phyloP scores from a whole-genome alignment of 2,797 vertebrate species.

The Chiroxiphia lanceolata region DNA sequence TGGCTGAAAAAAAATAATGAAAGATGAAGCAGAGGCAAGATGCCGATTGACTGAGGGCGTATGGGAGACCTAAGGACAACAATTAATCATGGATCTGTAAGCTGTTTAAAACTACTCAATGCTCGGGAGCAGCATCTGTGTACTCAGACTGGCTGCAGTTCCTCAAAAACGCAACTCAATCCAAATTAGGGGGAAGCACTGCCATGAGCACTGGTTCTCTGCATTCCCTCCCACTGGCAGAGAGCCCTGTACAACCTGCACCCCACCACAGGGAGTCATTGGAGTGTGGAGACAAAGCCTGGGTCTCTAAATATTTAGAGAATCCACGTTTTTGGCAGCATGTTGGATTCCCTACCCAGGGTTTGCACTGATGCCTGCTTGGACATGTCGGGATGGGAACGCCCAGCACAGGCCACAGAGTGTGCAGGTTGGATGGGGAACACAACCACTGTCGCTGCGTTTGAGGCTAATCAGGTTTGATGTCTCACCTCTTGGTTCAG shows the following conservation, averaged over 20 bases:
- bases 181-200: background rate
- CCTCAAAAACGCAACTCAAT: background rate
- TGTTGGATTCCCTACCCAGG: background rate
- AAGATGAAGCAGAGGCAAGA: background rate
- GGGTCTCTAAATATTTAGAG: constrained; percentile 17
- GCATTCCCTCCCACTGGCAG: fast-evolving
- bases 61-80: constrained; percentile 19
- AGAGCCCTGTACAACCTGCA: background rate
- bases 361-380: constrained; percentile 62
- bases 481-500: constrained; percentile 91
- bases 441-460: constrained; percentile 75
- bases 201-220: background rate
- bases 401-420: constrained; percentile 53
- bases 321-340: background rate
- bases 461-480: constrained; percentile 88
- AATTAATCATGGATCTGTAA: constrained; percentile 11
- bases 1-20: background rate
- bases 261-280: fast-evolving
- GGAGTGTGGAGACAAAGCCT: background rate
- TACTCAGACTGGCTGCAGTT: background rate
- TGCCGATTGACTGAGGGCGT: constrained; percentile 24
- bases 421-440: constrained; percentile 81
- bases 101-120: background rate
- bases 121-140: background rate
- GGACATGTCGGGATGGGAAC: constrained; percentile 77